A percentile compares a stretch with the other conserved stretches of the same genome.
Evolutionary conservation across 2,113 vertebrate genomes (phyloP).

Genomic region (Cyprinus carpio): DNA sequence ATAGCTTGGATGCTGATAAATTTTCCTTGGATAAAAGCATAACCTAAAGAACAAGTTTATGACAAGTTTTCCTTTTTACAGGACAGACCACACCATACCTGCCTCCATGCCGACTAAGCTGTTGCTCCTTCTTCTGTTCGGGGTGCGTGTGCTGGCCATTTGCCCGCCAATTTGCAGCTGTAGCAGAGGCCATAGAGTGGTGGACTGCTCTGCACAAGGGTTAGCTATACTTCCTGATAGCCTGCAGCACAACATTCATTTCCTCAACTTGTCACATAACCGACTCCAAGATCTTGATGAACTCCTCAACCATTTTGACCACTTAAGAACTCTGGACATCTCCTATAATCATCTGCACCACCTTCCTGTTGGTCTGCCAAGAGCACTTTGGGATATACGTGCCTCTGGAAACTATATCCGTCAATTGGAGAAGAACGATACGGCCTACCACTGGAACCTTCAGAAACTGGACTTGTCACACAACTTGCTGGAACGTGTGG

Average conservation of each 20-base stretch:
- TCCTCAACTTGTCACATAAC: slow-evolving; percentile 91
- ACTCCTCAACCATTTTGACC: slow-evolving; percentile 84
- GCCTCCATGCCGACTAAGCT: slow-evolving; percentile 66
- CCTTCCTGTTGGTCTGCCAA: slow-evolving; percentile 83
- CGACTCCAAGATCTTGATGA: slow-evolving; percentile 80
- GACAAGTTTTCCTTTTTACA: slow-evolving; percentile 38
- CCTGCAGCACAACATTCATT: slow-evolving; percentile 91
- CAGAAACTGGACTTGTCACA: slow-evolving; percentile 86
- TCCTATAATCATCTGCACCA: slow-evolving; percentile 85
- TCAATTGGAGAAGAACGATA: slow-evolving; percentile 89
- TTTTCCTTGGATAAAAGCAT: background rate
- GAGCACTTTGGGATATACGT: slow-evolving; percentile 90
- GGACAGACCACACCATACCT: slow-evolving; percentile 80
- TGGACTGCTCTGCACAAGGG: slow-evolving; percentile 88
- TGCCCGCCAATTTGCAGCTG: slow-evolving; percentile 87
- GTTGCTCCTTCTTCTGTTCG: slow-evolving; percentile 82
- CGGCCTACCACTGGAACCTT: slow-evolving; percentile 95
- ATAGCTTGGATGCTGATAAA: background rate
- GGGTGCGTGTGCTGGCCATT: slow-evolving; percentile 74
- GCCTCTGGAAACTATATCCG: slow-evolving; percentile 86
- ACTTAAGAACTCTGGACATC: slow-evolving; percentile 89
- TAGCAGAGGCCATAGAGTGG: slow-evolving; percentile 85
- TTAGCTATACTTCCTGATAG: slow-evolving; percentile 82
- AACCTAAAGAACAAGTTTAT: background rate
- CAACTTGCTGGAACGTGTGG: slow-evolving; percentile 89